Conservation (phyloP, 2,113 vertebrate species). For the Myocastor coypus region DNA sequence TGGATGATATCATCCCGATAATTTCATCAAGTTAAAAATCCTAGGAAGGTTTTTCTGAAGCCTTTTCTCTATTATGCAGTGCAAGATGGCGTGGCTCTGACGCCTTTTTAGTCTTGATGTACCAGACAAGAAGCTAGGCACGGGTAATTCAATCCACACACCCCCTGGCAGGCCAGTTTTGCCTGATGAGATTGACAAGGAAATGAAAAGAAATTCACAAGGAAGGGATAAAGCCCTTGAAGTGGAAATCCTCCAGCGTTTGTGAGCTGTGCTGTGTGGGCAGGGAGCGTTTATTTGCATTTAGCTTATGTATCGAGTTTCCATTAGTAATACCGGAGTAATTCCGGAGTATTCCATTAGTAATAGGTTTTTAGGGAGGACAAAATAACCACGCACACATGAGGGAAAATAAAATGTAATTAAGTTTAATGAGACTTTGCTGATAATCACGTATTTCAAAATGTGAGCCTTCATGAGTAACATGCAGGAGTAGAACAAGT, state of each 20-base stretch:
- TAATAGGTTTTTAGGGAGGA: not conserved
- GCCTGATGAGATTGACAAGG: not conserved
- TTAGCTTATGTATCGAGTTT: not conserved
- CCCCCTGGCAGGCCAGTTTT: not conserved
- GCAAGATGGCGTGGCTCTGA: not conserved
- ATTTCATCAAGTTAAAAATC: not conserved
- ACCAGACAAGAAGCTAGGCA: not conserved
- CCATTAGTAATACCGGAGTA: not conserved
- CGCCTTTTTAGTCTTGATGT: not conserved
- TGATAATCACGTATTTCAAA: not conserved
- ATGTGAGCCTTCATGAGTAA: not conserved
- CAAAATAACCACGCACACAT: not conserved
- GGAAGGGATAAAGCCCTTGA: not conserved
- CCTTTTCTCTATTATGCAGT: not conserved
- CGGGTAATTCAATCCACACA: not conserved
- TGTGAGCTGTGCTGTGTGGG: fast-evolving
- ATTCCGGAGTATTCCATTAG: no score
- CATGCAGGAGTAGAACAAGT: not conserved
- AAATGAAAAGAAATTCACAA: not conserved
- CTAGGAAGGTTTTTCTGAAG: not conserved
- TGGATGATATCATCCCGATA: not conserved
- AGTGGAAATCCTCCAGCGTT: not conserved
- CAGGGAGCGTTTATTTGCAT: not conserved
- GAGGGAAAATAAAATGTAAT: not conserved
- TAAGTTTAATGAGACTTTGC: not conserved